Percentiles rank a stretch among this genome's conserved stretches.
Evolutionary conservation across 1,140 invertebrate species (phyloP).

Genomic region (Camponotus vicinus): DNA sequence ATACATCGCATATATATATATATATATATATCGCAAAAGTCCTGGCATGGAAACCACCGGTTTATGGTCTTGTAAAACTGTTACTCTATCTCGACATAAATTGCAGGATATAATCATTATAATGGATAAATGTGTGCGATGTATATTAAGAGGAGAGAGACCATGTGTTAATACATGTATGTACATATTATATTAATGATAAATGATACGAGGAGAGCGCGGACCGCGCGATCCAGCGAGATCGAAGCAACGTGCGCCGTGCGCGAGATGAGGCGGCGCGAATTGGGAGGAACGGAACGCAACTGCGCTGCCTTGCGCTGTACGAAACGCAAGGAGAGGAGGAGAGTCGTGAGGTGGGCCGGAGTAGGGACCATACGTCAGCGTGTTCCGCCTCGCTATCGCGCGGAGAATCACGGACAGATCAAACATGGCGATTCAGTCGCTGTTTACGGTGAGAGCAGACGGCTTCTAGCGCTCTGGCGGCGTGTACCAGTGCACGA

Average conservation of each 20-base stretch:
- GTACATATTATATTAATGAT: neutral
- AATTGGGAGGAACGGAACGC: neutral
- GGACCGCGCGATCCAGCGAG: neutral
- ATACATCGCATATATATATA: too few species aligned
- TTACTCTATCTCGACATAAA: too few species aligned
- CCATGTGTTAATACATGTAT: neutral
- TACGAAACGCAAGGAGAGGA: slow-evolving; percentile 7
- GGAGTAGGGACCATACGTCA: slow-evolving; percentile 65
- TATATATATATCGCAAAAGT: too few species aligned
- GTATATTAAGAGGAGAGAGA: too few species aligned
- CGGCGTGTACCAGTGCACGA: slow-evolving; percentile 62
- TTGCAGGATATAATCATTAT: too few species aligned
- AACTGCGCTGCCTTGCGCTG: neutral
- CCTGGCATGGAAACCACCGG: too few species aligned
- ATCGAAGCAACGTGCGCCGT: slow-evolving; percentile 39
- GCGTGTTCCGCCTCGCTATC: slow-evolving; percentile 72
- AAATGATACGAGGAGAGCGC: neutral
- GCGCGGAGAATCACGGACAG: slow-evolving; percentile 79
- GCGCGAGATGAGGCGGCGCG: slow-evolving; percentile 34
- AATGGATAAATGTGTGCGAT: too few species aligned
- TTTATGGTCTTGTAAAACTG: too few species aligned
- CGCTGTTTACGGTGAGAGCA: slow-evolving; percentile 81
- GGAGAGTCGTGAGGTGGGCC: slow-evolving; percentile 11
- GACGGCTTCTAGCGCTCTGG: slow-evolving; percentile 76
- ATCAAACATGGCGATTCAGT: slow-evolving; percentile 85